Evolutionary conservation across 2,797 vertebrate species (phyloP).

Genomic region (Megalops cyprinoides): DNA sequence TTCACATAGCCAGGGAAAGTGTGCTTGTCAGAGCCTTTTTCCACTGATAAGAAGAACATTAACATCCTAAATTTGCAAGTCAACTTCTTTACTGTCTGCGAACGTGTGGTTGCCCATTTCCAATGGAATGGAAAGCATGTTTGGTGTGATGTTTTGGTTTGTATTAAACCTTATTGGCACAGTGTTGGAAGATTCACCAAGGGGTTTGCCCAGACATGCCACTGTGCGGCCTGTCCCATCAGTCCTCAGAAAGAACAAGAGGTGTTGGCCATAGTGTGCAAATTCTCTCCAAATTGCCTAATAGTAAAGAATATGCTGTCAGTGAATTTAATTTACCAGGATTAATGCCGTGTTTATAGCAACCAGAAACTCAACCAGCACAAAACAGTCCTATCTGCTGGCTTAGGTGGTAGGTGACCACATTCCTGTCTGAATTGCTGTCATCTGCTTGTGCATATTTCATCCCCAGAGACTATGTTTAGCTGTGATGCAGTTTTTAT

Average conservation of each 20-base stretch:
- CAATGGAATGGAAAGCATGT: not conserved
- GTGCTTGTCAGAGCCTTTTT: not conserved
- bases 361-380: conserved; percentile 51
- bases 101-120: not conserved
- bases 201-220: too few relatives aligned
- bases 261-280: not conserved
- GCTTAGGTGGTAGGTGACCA: conserved; percentile 49
- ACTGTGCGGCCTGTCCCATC: not conserved
- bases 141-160: not conserved
- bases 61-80: not conserved
- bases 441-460: not conserved
- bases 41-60: not conserved
- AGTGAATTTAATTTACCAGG: conserved; percentile 29
- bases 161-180: too few relatives aligned
- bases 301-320: conserved; percentile 12
- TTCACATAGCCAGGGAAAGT: too few relatives aligned
- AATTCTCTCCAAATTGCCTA: not conserved
- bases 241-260: not conserved
- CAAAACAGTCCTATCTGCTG: conserved; percentile 50
- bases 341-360: conserved; percentile 55
- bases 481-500: not conserved
- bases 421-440: conserved; percentile 44
- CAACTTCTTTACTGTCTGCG: not conserved
- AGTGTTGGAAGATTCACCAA: too few relatives aligned
- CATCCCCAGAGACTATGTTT: not conserved